A percentile compares a stretch with the other conserved stretches of the same genome.
phyloP scores from a whole-genome alignment of 1,140 invertebrate species.

The Papilio polytes region DNA sequence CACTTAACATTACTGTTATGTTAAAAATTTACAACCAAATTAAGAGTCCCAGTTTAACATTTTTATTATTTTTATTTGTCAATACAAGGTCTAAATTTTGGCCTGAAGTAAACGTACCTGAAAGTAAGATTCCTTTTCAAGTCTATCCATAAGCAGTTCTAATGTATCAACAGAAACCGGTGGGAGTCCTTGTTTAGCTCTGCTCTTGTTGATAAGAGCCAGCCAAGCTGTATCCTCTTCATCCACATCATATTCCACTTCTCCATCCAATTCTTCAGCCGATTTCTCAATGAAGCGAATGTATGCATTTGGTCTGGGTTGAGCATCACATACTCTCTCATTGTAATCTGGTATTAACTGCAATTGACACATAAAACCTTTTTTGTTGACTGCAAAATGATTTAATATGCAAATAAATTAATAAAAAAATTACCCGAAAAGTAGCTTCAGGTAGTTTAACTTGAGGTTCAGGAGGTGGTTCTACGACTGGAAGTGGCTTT shows the following conservation, averaged over 20 bases:
- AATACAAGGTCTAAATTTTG: not conserved
- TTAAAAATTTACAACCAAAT: too few relatives aligned
- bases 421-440: conserved; percentile 86
- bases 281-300: conserved; percentile 95
- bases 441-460: conserved; percentile 92
- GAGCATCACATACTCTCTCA: conserved; percentile 87
- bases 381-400: not conserved
- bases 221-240: conserved; percentile 98
- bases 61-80: not conserved
- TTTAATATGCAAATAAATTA: not conserved
- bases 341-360: conserved; percentile 77
- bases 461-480: conserved; percentile 83
- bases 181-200: conserved; percentile 87
- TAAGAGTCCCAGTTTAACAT: too few relatives aligned
- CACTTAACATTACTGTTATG: too few relatives aligned
- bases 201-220: conserved; percentile 93
- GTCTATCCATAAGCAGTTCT: conserved; percentile 97
- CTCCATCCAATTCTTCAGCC: conserved; percentile 96
- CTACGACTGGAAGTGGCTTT: conserved; percentile 78
- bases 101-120: conserved; percentile 83
- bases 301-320: conserved; percentile 83
- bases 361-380: conserved; percentile 42
- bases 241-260: conserved; percentile 98
- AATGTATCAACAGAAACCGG: conserved; percentile 93
- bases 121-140: conserved; percentile 99